phyloP scores from a whole-genome alignment of 2,888 invertebrate genomes.

The Adela reaumurella region DNA sequence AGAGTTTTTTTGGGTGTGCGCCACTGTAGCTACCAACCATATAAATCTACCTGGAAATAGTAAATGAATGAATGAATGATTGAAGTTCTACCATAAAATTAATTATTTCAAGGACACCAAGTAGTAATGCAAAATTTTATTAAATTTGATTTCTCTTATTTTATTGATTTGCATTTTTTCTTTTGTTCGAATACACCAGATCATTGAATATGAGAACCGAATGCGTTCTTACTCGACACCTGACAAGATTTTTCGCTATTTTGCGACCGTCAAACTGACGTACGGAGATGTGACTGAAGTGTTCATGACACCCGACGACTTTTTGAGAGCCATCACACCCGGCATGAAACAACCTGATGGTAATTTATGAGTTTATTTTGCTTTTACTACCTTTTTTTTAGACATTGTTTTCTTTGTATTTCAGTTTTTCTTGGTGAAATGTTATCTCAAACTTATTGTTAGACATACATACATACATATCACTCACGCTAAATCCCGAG shows the following conservation, averaged over 20 bases:
- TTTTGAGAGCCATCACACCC: constrained; percentile 93
- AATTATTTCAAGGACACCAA: too few species aligned
- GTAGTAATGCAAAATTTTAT: too few species aligned
- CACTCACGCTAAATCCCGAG: too few species aligned
- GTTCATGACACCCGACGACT: constrained; percentile 98
- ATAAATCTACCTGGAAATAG: too few species aligned
- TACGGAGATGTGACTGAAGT: constrained; percentile 66
- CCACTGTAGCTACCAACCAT: too few species aligned
- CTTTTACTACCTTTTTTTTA: constrained; percentile 8
- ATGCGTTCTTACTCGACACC: constrained; percentile 95
- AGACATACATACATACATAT: too few species aligned
- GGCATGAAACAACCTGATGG: constrained; percentile 96
- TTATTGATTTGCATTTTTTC: constrained; percentile 14
- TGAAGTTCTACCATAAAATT: too few species aligned
- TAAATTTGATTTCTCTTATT: constrained; percentile 11
- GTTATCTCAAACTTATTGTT: too few species aligned
- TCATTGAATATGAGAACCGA: constrained; percentile 97
- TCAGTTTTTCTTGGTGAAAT: constrained; percentile 4
- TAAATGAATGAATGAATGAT: too few species aligned
- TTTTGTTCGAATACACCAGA: constrained; percentile 55
- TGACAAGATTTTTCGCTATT: constrained; percentile 98
- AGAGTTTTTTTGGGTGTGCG: too few species aligned
- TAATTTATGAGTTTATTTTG: constrained; percentile 39
- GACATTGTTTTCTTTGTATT: constrained; percentile 2
- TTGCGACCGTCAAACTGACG: constrained; percentile 87